Base-by-base conservation (phyloP, 2,113 vertebrate genomes). In the Toxotes jaculatrix region DNA sequence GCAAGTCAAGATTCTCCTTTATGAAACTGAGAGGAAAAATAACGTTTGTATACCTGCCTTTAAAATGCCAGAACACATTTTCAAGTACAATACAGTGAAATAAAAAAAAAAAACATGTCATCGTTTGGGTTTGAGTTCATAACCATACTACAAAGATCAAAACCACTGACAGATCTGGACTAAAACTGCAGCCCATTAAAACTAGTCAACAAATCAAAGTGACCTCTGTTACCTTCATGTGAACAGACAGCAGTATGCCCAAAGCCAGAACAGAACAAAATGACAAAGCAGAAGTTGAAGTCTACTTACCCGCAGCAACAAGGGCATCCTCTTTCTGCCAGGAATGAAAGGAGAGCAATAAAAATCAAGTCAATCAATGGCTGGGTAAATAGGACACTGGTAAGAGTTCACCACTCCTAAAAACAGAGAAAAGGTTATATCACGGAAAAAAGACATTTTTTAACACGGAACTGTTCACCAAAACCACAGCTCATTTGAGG, bases 241-340 rank as follows among this genome's bases (percentile, higher is more conserved):
- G 16, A 77, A 42, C 1, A 67, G 67, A 85, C 17, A 32, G 56
- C 19, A 76, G 84, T 63, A 75, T 47, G 76, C 12, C 42, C 14
- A 65, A 51, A 53, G 53, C 51, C 36, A 63, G 45, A 70, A 57
- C 2, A 75, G 43, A 53, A 63, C 5, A 73, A 43, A 77, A 64
- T 76, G 32, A 74, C 40, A 85, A 60, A 49, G 69, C 68, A 61
- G 45, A 72, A 84, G 40, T 65, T 82, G 36, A 77, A 51, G 49
- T 82, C 42, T 80, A 95, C 95, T 96, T 96, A 96, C 95, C 95
- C 38, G 62, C 51, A 82, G 92, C 79, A 77, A 93, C 83, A 65
- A 91, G 57, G 73, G 17, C 38, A 57, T 93, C 88, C 92, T 95
- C 95, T 89, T 92, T 96, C 95, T 96, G 94, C 87, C 93, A 87